These are phyloP conservation scores for Ploceus nigricollis DNA, from an alignment of 2,113 vertebrate genomes.

Conservation along the genomic window DNA sequence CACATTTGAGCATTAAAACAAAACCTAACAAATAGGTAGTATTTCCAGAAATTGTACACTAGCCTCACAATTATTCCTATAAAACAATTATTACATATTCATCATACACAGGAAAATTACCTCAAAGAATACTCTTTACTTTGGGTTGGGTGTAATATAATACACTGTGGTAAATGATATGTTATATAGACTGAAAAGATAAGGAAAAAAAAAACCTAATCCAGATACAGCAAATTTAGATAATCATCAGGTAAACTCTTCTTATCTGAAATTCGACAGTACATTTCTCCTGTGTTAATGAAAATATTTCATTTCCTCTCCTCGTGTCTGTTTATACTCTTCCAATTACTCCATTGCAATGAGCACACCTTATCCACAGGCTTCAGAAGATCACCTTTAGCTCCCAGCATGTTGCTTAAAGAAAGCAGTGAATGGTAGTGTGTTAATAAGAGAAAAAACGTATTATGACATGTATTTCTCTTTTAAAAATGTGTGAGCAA, in stretches of 20 bases:
- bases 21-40: not conserved
- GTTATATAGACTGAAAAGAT: not conserved
- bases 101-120: not conserved
- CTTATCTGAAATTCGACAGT: not conserved
- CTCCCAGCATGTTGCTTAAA: not conserved
- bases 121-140: not conserved
- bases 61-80: not conserved
- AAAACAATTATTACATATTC: not conserved
- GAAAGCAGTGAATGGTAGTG: not conserved
- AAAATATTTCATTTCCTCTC: not conserved
- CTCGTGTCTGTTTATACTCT: not conserved
- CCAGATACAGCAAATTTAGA: not conserved
- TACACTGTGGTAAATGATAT: not conserved
- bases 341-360: not conserved
- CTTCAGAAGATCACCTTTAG: not conserved
- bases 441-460: not conserved
- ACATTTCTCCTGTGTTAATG: not conserved
- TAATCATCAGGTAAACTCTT: not conserved
- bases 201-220: not conserved
- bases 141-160: not conserved
- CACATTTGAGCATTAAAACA: not conserved
- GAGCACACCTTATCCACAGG: not conserved
- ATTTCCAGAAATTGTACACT: not conserved
- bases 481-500: not conserved
- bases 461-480: not conserved